A percentile compares a stretch with the other conserved stretches of the same genome.
These are phyloP conservation scores for Lanius ludovicianus DNA, from an alignment of 2,113 vertebrate genomes.

Conservation along the genomic window DNA sequence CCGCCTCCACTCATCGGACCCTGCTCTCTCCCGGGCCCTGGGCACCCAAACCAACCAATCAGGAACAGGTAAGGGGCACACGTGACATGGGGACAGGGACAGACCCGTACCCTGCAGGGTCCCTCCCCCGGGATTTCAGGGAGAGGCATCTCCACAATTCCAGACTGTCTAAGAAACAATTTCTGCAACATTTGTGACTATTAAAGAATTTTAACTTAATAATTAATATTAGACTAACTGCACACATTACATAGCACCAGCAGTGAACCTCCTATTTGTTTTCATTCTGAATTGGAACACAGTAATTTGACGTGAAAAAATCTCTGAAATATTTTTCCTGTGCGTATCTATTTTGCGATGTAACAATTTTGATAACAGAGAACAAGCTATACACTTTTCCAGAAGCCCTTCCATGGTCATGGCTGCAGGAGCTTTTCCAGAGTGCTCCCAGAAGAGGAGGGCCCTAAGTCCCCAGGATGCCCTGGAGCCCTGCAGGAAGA, in stretches of 20 bases:
- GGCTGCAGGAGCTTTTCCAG: background rate
- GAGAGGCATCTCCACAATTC: no score
- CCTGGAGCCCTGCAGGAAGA: no score
- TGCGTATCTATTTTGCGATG: background rate
- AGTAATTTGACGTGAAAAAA: background rate
- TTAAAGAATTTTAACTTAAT: background rate
- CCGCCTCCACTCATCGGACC: no score
- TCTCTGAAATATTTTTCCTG: background rate
- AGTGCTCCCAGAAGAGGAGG: no score
- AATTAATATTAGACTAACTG: background rate
- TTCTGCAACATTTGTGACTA: background rate
- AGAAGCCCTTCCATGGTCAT: background rate
- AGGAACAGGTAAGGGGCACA: no score
- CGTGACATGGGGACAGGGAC: no score
- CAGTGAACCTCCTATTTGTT: background rate
- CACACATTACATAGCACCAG: background rate
- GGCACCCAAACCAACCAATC: no score
- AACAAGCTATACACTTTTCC: background rate
- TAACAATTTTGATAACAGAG: background rate
- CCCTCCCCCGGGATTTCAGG: no score
- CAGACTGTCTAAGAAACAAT: background rate
- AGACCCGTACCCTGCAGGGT: no score
- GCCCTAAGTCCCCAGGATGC: no score
- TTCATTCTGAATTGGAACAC: background rate
- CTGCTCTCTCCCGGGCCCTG: no score